These are phyloP conservation scores for Sanderia malayensis DNA, from an alignment of 30 jellyfish, hydroid and myxozoan species.

Conservation along the genomic window DNA sequence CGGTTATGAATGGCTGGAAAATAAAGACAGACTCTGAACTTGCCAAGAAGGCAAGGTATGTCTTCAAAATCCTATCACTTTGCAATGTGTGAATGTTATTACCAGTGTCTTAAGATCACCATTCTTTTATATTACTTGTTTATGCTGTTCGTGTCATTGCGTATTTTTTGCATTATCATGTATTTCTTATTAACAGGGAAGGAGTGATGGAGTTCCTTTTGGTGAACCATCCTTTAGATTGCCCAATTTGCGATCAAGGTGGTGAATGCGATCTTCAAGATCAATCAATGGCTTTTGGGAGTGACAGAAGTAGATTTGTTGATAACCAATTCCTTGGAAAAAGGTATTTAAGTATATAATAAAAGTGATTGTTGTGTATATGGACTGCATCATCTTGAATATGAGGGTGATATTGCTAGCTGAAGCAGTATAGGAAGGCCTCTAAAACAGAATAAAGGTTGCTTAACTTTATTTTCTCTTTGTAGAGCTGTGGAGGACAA, in stretches of 20 bases:
- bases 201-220: constrained; percentile 99
- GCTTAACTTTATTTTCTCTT: too few relatives aligned
- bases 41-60: constrained; percentile 87
- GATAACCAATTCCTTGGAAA: constrained; percentile 91
- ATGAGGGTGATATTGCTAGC: too few relatives aligned
- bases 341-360: constrained; percentile 61
- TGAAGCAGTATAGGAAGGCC: too few relatives aligned
- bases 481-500: constrained; percentile 97
- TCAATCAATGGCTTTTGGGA: constrained; percentile 99
- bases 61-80: neutral
- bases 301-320: constrained; percentile 95
- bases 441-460: too few relatives aligned
- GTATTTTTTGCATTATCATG: too few relatives aligned
- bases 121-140: too few relatives aligned
- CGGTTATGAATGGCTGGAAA: constrained; percentile 99
- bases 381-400: too few relatives aligned
- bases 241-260: constrained; percentile 99
- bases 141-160: too few relatives aligned
- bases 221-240: constrained; percentile 97
- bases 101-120: too few relatives aligned
- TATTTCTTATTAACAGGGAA: constrained; percentile 52
- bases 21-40: constrained; percentile 93
- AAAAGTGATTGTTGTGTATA: too few relatives aligned
- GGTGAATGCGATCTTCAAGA: constrained; percentile 99
- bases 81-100: too few relatives aligned